Conservation (phyloP, 2,113 vertebrate genomes). For the Corydoras maculifer region DNA sequence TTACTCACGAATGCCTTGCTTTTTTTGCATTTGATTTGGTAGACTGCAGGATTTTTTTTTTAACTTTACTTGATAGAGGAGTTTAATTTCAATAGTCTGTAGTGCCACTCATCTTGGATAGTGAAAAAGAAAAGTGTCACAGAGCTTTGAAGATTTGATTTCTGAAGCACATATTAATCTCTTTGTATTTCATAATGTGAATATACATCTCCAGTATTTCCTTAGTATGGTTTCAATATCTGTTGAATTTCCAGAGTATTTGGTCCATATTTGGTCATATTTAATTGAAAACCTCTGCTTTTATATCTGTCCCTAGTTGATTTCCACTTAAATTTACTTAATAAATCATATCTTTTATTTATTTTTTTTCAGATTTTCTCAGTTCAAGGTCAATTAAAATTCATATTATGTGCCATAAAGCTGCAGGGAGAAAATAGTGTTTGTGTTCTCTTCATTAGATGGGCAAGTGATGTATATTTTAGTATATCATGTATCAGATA, state of each 20-base stretch:
- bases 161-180: not conserved
- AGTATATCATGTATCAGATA: conserved; percentile 26
- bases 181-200: not conserved
- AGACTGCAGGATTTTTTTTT: not conserved
- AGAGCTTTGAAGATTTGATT: conserved; percentile 37
- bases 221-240: not conserved
- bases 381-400: not conserved
- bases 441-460: conserved; percentile 19
- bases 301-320: not conserved
- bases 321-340: not conserved
- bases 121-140: conserved; percentile 1
- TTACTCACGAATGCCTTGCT: not conserved
- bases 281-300: too few species aligned
- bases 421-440: not conserved
- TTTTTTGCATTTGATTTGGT: not conserved
- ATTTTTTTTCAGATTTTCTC: not conserved
- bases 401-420: not conserved
- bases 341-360: not conserved
- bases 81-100: conserved; percentile 8
- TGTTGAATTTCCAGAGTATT: too few species aligned
- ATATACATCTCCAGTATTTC: not conserved
- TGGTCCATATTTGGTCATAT: too few species aligned
- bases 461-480: not conserved
- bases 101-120: conserved; percentile 40
- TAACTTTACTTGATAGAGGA: conserved; percentile 11